Evolutionary conservation across 2,113 vertebrate species (phyloP).

Genomic region (Centrocercus urophasianus): DNA sequence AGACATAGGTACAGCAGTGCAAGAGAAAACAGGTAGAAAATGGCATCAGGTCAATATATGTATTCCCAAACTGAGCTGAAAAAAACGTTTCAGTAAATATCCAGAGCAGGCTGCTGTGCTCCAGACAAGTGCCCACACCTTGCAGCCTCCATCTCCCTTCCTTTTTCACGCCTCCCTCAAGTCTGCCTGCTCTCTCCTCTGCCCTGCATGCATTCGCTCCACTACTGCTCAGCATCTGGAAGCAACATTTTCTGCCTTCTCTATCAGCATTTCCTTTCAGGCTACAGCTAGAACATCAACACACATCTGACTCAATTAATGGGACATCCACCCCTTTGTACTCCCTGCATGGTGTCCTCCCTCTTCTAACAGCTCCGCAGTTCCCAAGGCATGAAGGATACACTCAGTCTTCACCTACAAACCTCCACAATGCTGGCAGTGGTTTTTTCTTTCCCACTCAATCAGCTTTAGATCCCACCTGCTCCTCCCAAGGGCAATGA

Average conservation of each 20-base stretch:
- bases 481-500: not conserved
- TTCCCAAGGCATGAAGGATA: not conserved
- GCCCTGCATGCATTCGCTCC: not conserved
- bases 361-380: not conserved
- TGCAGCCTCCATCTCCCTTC: not conserved
- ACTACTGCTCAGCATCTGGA: not conserved
- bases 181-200: not conserved
- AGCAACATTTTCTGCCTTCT: not conserved
- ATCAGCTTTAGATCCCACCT: not conserved
- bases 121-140: not conserved
- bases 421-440: not conserved
- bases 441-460: not conserved
- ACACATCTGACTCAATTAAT: not conserved
- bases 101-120: not conserved
- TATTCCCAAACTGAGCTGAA: not conserved
- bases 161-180: not conserved
- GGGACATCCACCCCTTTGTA: not conserved
- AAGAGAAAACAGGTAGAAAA: not conserved
- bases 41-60: rapidly evolving
- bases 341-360: not conserved
- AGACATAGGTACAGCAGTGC: not conserved
- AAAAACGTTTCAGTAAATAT: not conserved
- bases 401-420: not conserved
- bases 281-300: not conserved
- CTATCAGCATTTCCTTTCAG: not conserved